Evolutionary conservation across 2,888 invertebrate genomes (phyloP), one percentile per base, ranked within the genome.

Genomic region (Pyrocoelia pectoralis): DNA sequence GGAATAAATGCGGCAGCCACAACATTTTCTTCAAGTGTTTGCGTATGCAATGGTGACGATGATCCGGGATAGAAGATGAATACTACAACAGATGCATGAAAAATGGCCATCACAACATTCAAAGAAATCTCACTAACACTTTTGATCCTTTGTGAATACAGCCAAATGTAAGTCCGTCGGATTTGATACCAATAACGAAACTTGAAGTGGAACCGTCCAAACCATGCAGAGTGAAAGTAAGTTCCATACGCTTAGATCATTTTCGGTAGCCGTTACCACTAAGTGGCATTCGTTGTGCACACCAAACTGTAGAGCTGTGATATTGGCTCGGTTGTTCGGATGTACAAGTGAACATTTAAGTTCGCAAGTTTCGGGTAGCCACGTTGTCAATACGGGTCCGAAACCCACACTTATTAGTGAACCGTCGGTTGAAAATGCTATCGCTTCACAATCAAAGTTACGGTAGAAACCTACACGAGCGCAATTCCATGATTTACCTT

Each of bases 391-490:
- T 6, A 85, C 84, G 15, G 86, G 82, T 19, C 84, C 87, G 80
- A 89, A 93, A 8, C 87, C 87, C 10, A 90, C 88, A 3, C 88
- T 91, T 41, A 94, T 75, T 17, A 93, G 76, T 0, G 93, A 91
- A n/a, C 92, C 92, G 79, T 94, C 93, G 60, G 85, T 83, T 0
- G 91, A 89, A 79, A 93, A 93, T 46, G 84, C 84, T 1, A 88
- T 82, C 40, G 85, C 84, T 14, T 84, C 83, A 15, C 88, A 83
- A 0, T 84, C 78, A 13, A 88, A 76, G 67, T 87, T 82, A 53
- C 87, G 84, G 72, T 90, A 93, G 60, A 81, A 85, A 0, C 88
- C 88, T 15, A 86, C 82, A 19, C 85, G 86, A 28, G 86, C 83
- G 75, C 90, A 91, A 60, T 78, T 83, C 93, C 93, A 93, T 62